Conservation (phyloP, 2,888 invertebrate genomes). For the Pristionchus japonicus region DNA sequence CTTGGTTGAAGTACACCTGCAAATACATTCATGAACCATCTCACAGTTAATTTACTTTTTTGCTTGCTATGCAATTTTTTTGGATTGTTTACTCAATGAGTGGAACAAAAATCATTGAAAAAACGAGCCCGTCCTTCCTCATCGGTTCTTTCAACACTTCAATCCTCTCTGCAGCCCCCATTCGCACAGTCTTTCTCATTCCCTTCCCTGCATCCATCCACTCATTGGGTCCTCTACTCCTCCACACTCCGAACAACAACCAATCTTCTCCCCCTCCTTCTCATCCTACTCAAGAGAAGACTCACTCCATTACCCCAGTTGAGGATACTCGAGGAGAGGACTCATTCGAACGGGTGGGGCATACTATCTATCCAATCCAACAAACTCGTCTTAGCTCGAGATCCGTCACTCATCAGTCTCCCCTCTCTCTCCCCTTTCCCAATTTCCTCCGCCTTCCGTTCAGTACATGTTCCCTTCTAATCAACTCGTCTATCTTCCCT, state of each 20-base stretch:
- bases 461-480: not conserved
- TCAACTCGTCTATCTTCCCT: slow-evolving; percentile 15
- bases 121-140: no score
- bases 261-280: not conserved
- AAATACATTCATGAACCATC: not conserved
- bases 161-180: not conserved
- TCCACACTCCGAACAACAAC: not conserved
- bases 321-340: not conserved
- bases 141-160: not conserved
- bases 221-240: not conserved
- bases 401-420: not conserved
- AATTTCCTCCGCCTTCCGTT: not conserved
- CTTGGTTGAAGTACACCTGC: slow-evolving; percentile 71
- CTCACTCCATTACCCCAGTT: not conserved
- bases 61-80: no score
- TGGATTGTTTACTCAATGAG: no score
- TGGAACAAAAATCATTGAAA: no score
- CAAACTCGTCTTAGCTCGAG: not conserved
- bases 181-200: not conserved
- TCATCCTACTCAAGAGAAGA: slow-evolving; percentile 11
- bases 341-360: not conserved
- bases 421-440: not conserved
- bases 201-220: not conserved
- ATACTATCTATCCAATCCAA: not conserved
- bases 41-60: not conserved